phyloP scores from a whole-genome alignment of 2,797 vertebrate genomes.

The Poecilia velifera region DNA sequence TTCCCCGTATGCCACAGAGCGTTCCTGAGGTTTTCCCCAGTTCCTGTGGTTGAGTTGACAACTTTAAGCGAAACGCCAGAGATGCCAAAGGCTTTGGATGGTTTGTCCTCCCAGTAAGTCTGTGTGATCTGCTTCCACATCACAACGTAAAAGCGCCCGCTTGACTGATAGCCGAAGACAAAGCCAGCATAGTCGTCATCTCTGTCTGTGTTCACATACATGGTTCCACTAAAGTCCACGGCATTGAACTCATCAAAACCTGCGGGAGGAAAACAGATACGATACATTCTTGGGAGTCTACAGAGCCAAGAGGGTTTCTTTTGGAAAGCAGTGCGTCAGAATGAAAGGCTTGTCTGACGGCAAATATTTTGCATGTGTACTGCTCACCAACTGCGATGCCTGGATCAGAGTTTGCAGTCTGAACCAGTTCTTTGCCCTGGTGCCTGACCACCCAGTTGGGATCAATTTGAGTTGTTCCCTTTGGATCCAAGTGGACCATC shows the following conservation, averaged over 20 bases:
- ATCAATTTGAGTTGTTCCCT: conserved; percentile 98
- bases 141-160: conserved; percentile 94
- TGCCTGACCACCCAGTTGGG: conserved; percentile 99
- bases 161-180: conserved; percentile 98
- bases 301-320: background rate
- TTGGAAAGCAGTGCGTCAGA: background rate
- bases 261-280: conserved; percentile 47
- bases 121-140: conserved; percentile 99
- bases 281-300: background rate
- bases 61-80: conserved; percentile 98
- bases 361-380: background rate
- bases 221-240: conserved; percentile 97
- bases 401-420: conserved; percentile 98
- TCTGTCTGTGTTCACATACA: conserved; percentile 97
- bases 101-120: conserved; percentile 98
- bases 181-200: conserved; percentile 98
- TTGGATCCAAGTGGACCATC: conserved; percentile 98
- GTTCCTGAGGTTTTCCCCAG: conserved; percentile 93
- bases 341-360: background rate
- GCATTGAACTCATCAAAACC: conserved; percentile 95
- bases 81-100: conserved; percentile 95
- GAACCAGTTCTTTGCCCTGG: conserved; percentile 97
- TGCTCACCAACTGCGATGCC: conserved; percentile 96
- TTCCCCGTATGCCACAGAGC: conserved; percentile 98
- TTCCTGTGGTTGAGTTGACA: conserved; percentile 95